These are phyloP conservation scores for Lophura nycthemera DNA, from an alignment of 2,113 vertebrate genomes.

Conservation along the genomic window DNA sequence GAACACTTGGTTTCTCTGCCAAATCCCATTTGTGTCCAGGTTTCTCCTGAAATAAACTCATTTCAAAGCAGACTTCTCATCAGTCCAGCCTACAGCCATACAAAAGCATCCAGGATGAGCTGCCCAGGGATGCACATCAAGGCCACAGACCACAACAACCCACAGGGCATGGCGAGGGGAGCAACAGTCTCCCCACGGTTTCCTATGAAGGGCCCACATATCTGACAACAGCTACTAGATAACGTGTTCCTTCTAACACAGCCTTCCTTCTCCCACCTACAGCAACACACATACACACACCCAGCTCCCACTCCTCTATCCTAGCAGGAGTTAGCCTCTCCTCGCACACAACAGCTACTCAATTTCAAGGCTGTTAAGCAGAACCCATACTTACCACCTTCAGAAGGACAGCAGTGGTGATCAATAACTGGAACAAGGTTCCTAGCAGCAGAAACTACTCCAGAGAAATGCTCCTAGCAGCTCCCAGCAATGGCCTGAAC, in stretches of 20 bases:
- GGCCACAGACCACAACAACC: background rate
- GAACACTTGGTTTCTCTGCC: background rate
- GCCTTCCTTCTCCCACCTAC: background rate
- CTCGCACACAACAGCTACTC: rapidly evolving
- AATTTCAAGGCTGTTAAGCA: rapidly evolving
- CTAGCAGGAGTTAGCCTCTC: background rate
- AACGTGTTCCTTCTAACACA: rapidly evolving
- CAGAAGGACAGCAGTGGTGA: rapidly evolving
- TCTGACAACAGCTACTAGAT: background rate
- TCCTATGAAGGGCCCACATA: rapidly evolving
- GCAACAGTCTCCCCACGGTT: rapidly evolving
- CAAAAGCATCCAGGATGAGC: background rate
- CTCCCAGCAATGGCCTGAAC: rapidly evolving
- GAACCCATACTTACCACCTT: rapidly evolving
- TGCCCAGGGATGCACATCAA: background rate
- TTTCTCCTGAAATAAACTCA: background rate
- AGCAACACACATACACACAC: rapidly evolving
- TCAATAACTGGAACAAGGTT: rapidly evolving
- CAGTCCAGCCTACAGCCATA: rapidly evolving
- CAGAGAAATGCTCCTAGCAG: rapidly evolving
- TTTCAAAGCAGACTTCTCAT: rapidly evolving
- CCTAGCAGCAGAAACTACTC: rapidly evolving
- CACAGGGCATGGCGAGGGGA: background rate
- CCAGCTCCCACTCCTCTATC: rapidly evolving
- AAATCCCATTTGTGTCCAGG: background rate